Evolutionary conservation across 2,888 invertebrate genomes (phyloP), one percentile per base, ranked within the genome.

Genomic region (Lottia scabra): DNA sequence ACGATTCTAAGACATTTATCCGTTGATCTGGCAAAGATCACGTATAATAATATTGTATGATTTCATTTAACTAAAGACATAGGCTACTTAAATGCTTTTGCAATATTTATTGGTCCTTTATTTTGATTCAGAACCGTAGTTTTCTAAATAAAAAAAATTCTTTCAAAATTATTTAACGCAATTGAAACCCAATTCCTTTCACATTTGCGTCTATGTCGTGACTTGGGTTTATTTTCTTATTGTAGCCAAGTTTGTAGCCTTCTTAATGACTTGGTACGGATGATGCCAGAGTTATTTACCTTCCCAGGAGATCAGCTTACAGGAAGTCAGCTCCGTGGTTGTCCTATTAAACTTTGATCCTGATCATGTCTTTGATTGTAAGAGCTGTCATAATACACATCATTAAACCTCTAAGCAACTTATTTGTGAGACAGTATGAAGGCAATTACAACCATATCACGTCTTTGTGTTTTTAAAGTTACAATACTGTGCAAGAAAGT

Each of bases 271-370:
- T 56, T 56, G 56, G 38, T 23, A 19, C 13, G 23, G 23, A 56
- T 56, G 56, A 56, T 19, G 56, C 56, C 56, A 56, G 56, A 56
- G 56, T 56, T 56, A 56, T 56, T 56, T 56, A 19, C 56, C 56
- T 23, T 56, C 56, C 56, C 56, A 56, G 56, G 56, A 56, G 56
- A 56, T 23, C 56, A 13, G 23, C 56, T 56, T 23, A 23, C 56
- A 56, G 56, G 56, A 56, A 56, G 56, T 56, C 19, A 56, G 56
- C 56, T 56, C 56, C 23, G 56, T 56, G 56, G 56, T 23, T 56
- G 56, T 56, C 56, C 56, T 56, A 56, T 56, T 56, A 56, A 56
- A 56, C 19, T 23, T 56, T 56, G 56, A 56, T 56, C 56, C 19
- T 56, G 19, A 56, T 23, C 56, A 23, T 56, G 56, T 56, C 56